Base-by-base conservation (phyloP, 2,113 vertebrate genomes). In the Podocnemis expansa region DNA sequence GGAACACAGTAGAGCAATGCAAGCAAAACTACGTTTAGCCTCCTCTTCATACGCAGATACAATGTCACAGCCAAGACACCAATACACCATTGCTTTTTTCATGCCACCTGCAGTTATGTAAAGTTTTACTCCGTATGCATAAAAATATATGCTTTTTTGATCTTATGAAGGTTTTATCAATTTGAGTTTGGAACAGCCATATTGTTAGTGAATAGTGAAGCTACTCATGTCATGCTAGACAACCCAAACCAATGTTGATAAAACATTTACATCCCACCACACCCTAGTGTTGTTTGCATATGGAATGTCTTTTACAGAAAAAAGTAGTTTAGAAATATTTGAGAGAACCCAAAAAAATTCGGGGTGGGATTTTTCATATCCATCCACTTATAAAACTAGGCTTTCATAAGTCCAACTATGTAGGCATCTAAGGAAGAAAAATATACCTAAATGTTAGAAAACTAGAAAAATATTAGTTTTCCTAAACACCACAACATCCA, bases 391-490 rank as follows among this genome's bases (percentile, higher is more conserved):
- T 58, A 58, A 58, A 58, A 25, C 25, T 29, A 58, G 27, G 55
- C 25, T 75, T 17, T 78, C 38, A 5, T 73, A 10, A 21, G 16
- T 22, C 85, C n/a, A 92, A 47, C 58, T 89, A 78, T 31, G 45
- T 29, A 84, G 41, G 51, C 4, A 84, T 3, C 16, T 45, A 82
- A 34, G 47, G 84, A 0, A 16, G 5, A 4, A 34, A 58, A 82
- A 88, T 55, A 19, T 0, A 0, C 3, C 9, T 55, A 38, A n/a
- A 27, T 86, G 34, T 51, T 60, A 60, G 56, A 60, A 60, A 11
- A 80, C 85, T 17, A 60, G 80, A 49, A 34, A 49, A 45, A 55
- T 14, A 73, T 5, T 47, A 55, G 41, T 10, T 93, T 88, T 88
- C 76, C 83, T 52, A 84, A 11, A 56, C 5, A 81, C 34, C 89